Conservation (phyloP, 2,113 vertebrate genomes). For the Mobula birostris region DNA sequence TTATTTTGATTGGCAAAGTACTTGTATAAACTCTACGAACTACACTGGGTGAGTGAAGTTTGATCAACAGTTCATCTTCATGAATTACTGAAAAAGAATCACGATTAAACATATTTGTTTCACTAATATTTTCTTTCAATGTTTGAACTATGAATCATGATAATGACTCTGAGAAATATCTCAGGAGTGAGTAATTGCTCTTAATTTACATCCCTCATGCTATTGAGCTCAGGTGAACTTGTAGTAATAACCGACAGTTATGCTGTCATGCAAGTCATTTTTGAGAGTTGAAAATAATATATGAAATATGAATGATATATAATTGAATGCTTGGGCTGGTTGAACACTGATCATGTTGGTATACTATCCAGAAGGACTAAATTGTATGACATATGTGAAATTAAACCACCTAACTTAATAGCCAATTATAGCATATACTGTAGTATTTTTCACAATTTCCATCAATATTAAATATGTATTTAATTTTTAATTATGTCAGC, state of each 20-base stretch:
- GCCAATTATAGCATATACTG: neutral
- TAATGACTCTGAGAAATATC: neutral
- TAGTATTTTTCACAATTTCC: neutral
- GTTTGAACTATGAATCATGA: neutral
- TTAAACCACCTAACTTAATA: neutral
- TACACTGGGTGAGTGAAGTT: neutral
- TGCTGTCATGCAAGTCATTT: neutral
- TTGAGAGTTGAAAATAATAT: neutral
- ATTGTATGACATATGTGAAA: neutral
- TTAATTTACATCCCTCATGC: neutral
- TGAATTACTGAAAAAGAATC: neutral
- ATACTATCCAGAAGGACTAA: neutral
- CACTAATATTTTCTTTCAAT: neutral
- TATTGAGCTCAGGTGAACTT: neutral
- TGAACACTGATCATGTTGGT: neutral
- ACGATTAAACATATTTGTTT: neutral
- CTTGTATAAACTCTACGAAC: neutral
- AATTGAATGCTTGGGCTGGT: neutral
- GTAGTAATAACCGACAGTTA: neutral
- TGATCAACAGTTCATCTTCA: neutral
- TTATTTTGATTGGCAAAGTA: constrained; percentile 17
- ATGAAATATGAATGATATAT: neutral
- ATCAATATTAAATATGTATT: neutral
- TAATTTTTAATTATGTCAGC: neutral
- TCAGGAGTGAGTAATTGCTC: neutral